Evolutionary conservation across 2,113 vertebrate genomes (phyloP), one percentile per base, ranked within the genome.

Genomic region (Zosterops hypoxanthus): DNA sequence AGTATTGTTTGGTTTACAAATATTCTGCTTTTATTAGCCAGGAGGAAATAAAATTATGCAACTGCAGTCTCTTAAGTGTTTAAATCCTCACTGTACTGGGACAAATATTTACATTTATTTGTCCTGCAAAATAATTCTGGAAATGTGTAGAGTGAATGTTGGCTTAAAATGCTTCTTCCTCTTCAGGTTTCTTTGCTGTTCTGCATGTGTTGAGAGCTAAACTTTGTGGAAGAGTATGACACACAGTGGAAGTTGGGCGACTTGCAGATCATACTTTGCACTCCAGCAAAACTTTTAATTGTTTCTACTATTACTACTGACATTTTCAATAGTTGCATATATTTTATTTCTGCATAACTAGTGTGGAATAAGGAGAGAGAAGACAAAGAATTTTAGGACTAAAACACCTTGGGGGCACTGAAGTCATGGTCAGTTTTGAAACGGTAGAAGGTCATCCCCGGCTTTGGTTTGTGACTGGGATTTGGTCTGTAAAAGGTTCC

Each of bases 221-320:
- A 42, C 44, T 36, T 22, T 4, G 11, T 50, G 44, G 29, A 75
- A 63, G 23, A 33, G 4, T 59, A 31, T n/a, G 41, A 22, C 8
- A 18, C 21, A 11, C 23, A 28, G 9, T 39, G 11, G 21, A 79
- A 76, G 15, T 2, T 2, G 4, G 13, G 5, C 1, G 0, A 29
- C 57, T 80, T 86, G 31, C 20, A 61, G 33, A 80, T 68, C 21
- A 22, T 72, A 36, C 12, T 61, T 79, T 12, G 24, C 24, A 14
- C 29, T 77, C 26, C 46, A 65, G n/a, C 33, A 77, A 42, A 78
- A 28, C 6, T 11, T 71, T 47, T 22, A 53, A 17, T 36, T 86
- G 16, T 24, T 39, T 60, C 14, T 39, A 16, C 29, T 52, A 1
- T 52, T 59, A 36, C n/a, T 81, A 24, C 23, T 28, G 68, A 28